Evolutionary conservation across 2,888 invertebrate genomes (phyloP), one percentile per base, ranked within the genome.

Genomic region (Melanargia galathea): DNA sequence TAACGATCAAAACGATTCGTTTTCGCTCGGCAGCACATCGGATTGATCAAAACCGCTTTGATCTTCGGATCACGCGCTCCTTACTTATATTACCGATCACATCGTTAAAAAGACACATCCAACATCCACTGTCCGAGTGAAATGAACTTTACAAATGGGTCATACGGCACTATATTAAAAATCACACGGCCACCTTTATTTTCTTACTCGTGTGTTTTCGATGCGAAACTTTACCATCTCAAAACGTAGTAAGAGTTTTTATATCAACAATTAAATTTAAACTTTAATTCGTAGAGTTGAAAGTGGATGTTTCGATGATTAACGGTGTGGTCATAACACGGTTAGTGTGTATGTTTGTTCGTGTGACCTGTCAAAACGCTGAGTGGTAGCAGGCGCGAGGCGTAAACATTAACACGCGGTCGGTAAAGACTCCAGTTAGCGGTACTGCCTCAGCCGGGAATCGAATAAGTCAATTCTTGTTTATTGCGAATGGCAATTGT

Each of bases 31-130:
- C 70, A 72, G 74, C 76, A 70, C 80, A 81, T 80, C 83, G 82
- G 81, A 81, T 80, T 79, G 83, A 85, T 86, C 86, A 79, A 82
- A 82, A 80, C 79, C 80, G 77, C 89, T 89, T 90, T 90, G 88
- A 90, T 89, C 85, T 88, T 77, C 71, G 75, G 79, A 87, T 87
- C 85, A 82, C 84, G 84, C 87, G 87, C 85, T 88, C 82, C 86
- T 86, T 84, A 87, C 86, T 87, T 83, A 86, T 85, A 87, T 86
- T 85, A 85, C 84, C 79, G 76, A 74, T 75, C 76, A 75, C 73
- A 70, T 74, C 73, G 76, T 78, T 74, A 76, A 78, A 45, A 30
- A 11, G 57, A 20, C 74, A 76, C 72, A 77, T 77, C 73, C 67
- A 62, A 64, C 35, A 59, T 49, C 6, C 20, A 13, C 2, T 24